Evolutionary conservation across 2,113 vertebrate species (phyloP).

Genomic region (Suncus etruscus): DNA sequence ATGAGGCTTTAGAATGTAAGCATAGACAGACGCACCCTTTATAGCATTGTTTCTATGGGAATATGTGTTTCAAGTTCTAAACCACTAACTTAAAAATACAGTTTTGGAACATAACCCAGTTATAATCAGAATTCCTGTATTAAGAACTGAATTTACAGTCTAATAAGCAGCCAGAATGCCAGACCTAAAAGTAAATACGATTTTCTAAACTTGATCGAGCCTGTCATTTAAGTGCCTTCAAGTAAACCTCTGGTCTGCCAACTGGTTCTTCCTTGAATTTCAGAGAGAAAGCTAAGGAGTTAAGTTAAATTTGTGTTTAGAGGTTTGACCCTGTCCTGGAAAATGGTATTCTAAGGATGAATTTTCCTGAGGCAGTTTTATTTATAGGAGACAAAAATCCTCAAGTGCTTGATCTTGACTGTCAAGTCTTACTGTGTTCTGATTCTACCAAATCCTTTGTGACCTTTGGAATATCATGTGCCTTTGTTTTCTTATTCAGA

Average conservation of each 20-base stretch:
- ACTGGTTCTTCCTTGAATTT: constrained; percentile 54
- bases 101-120: constrained; percentile 65
- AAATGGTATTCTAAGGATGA: constrained; percentile 51
- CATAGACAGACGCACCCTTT: constrained; percentile 65
- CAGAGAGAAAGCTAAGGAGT: constrained; percentile 50
- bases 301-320: constrained; percentile 38
- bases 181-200: constrained; percentile 53
- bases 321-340: constrained; percentile 17
- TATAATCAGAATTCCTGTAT: constrained; percentile 69
- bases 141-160: constrained; percentile 33
- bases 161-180: constrained; percentile 49
- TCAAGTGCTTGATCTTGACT: not conserved
- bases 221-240: constrained; percentile 49
- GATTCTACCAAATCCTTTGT: constrained; percentile 13
- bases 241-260: constrained; percentile 58
- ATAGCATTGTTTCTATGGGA: constrained; percentile 77
- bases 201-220: constrained; percentile 29
- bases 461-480: not conserved
- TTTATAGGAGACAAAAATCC: constrained; percentile 39
- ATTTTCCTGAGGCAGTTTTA: constrained; percentile 7
- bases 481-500: constrained; percentile 23
- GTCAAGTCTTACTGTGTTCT: not conserved
- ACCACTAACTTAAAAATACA: constrained; percentile 72
- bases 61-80: constrained; percentile 70
- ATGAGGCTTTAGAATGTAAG: constrained; percentile 10